Base-by-base conservation (phyloP, 2,888 invertebrate genomes). In the Oligia strigilis region DNA sequence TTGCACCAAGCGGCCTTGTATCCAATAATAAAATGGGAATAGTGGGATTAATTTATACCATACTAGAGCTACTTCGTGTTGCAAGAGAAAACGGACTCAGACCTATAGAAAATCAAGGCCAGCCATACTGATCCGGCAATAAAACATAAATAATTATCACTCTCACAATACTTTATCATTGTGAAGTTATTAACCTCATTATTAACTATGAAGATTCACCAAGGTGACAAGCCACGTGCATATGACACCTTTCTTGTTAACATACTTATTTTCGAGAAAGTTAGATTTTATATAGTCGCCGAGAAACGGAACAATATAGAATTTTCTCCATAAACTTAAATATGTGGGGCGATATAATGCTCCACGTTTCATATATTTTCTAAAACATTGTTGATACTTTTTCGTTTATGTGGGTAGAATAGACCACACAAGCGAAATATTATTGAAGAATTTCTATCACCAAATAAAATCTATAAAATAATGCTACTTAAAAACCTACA, bases 211-310 rank as follows among this genome's bases (percentile, higher is more conserved):
- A 75, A 73, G 64, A 78, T 85, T 86, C 46, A 83, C 60, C 40
- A 76, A 77, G 66, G 58, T 72, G 82, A 82, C 89, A 82, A 75
- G 52, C 4, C 23, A 83, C 64, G 71, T 84, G 84, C 52, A 70
- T 79, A 43, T 62, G 78, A 79, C 72, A 84, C 69, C 67, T 81
- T 84, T 87, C 78, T 76, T 76, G 55, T 64, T 87, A 84, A 82
- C 87, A 88, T 69, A 87, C 84, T 70, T 84, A 75, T 29, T 79
- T 71, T 69, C 23, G 77, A 76, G 89, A 87, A 87, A 88, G 80
- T 78, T 71, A 67, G 72, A 65, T 77, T 77, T 78, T 78, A 80
- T 73, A 67, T 64, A 74, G 86, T 40, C 46, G 60, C 71, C 36
- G 72, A 78, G 78, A 86, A 78, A 86, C 72, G 49, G 75, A 72